phyloP scores from a whole-genome alignment of 2,797 vertebrate species.

The Nyctalus aviator region DNA sequence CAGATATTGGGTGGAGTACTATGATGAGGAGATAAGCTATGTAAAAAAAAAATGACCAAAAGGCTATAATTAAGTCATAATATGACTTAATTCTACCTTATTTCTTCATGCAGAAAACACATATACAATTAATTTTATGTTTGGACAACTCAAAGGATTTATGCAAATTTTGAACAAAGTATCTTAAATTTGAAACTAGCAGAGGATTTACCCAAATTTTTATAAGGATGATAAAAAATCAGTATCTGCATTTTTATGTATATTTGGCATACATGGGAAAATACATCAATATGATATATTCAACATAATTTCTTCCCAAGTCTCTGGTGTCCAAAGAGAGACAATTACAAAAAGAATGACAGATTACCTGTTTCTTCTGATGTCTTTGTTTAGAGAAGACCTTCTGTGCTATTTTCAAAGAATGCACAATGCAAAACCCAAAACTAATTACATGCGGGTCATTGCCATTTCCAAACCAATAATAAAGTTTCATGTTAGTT shows the following conservation, averaged over 20 bases:
- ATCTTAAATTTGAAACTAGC: neutral
- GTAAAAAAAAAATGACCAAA: neutral
- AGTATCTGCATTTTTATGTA: neutral
- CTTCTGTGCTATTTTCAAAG: conserved; percentile 7
- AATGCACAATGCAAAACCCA: neutral
- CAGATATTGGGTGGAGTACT: neutral
- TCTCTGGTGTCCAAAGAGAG: neutral
- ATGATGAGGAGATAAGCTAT: neutral
- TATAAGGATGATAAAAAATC: neutral
- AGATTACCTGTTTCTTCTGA: neutral
- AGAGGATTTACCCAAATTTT: neutral
- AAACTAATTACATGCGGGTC: conserved; percentile 54
- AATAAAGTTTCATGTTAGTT: conserved; percentile 66
- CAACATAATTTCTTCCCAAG: neutral
- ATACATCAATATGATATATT: neutral
- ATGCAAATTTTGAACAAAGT: neutral
- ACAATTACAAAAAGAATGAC: conserved; percentile 32
- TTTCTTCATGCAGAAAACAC: neutral
- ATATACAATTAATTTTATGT: neutral
- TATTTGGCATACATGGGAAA: neutral
- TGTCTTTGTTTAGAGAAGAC: conserved; percentile 24
- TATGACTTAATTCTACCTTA: neutral
- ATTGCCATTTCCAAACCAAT: conserved; percentile 47
- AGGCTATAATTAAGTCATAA: neutral
- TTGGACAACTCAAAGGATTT: neutral